Evolutionary conservation across 2,888 invertebrate genomes (phyloP), one percentile per base, ranked within the genome.

Genomic region (Cartodere bifasciata): DNA sequence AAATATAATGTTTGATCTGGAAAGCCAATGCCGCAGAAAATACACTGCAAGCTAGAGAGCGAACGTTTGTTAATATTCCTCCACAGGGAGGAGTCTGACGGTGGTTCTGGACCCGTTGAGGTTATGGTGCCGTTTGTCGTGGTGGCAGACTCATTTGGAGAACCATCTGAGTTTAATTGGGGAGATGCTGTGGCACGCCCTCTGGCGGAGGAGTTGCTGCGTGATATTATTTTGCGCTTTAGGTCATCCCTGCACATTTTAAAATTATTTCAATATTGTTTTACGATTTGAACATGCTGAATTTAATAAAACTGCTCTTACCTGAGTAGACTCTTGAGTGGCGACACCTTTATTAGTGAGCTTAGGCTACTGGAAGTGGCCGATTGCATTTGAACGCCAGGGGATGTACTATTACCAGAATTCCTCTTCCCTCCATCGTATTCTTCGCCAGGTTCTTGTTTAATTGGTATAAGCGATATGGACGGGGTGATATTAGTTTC

Each of bases 1-100:
- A 94, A 90, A 64, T 92, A 94, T 34, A 95, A 70, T 1, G 94
- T 95, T 54, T 88, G 86, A 63, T 97, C 94, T 20, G 90, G 88
- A 64, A 92, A 97, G 27, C 84, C 77, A 51, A 97, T 91, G 47
- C 87, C 83, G 63, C 95, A 97, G 62, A 85, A 88, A 13, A 79
- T 69, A 62, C 94, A 94, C 48, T 85, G 81, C 29, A 85, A 68
- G 39, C 70, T 65, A 15, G 53, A 50, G 16, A 69, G 60, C 13
- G 71, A 54, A 2, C 71, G 64, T 45, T 64, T 60, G 46, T 67
- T 54, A 34, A 56, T 63, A 40, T 50, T 65, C 38, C 60, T 43
- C 63, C 63, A 58, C 35, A 59, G 43, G 13, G 55, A 53, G 28
- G 55, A 58, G 38, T 59, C 62, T 4, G 58, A 58, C 3, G 62